Conservation (phyloP, 2,797 vertebrate species). For the Tarsius wallacei region DNA sequence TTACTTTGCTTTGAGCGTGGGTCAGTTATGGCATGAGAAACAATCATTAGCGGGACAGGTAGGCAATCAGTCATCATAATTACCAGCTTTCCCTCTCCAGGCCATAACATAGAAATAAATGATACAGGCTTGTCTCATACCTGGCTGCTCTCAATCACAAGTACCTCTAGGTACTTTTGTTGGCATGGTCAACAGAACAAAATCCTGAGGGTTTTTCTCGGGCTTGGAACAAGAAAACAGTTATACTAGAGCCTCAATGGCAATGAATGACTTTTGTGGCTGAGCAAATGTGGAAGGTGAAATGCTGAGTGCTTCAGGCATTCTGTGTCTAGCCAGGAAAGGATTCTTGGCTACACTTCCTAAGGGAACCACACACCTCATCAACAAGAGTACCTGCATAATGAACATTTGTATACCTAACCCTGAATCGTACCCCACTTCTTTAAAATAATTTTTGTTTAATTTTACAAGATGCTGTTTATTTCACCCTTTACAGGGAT, state of each 20-base stretch:
- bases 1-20: not conserved
- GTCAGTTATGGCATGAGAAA: not conserved
- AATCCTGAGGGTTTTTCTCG: not conserved
- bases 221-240: slow-evolving; percentile 16
- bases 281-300: not conserved
- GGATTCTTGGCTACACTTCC: not conserved
- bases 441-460: too few relatives aligned
- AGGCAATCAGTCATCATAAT: not conserved
- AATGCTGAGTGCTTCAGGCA: not conserved
- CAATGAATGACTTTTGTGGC: not conserved
- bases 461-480: slow-evolving; percentile 15
- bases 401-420: too few relatives aligned
- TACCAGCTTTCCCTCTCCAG: not conserved
- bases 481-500: not conserved
- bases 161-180: not conserved
- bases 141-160: not conserved
- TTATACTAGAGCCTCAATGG: not conserved
- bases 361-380: not conserved
- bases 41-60: not conserved
- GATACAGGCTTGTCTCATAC: not conserved
- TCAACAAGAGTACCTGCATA: too few relatives aligned
- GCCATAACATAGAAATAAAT: not conserved
- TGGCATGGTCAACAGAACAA: not conserved
- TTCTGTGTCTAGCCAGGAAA: not conserved
- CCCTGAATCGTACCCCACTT: too few relatives aligned